Percentiles rank a stretch among this genome's conserved stretches.
phyloP scores from a whole-genome alignment of 2,113 vertebrate genomes.

The Hippocampus abdominalis region DNA sequence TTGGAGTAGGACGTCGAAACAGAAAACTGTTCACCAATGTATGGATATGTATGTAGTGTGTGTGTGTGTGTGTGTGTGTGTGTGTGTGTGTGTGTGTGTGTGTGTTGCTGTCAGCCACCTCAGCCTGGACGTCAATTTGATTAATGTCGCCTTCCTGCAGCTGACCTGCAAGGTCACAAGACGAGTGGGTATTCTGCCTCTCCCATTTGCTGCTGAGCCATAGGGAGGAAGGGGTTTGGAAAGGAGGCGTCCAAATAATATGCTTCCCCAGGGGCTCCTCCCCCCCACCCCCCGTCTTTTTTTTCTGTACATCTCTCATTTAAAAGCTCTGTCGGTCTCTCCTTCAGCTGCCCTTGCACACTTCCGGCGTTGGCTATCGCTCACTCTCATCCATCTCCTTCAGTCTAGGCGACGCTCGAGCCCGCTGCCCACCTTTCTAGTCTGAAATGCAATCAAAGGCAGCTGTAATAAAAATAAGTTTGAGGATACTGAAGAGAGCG shows the following conservation, averaged over 20 bases:
- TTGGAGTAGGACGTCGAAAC: slow-evolving; percentile 10
- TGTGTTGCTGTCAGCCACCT: slow-evolving; percentile 59
- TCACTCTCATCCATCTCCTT: slow-evolving; percentile 42
- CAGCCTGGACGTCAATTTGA: slow-evolving; percentile 59
- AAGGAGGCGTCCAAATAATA: slow-evolving; percentile 62
- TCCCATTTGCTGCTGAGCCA: slow-evolving; percentile 32
- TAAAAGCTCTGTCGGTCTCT: slow-evolving; percentile 36
- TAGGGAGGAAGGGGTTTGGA: slow-evolving; percentile 43
- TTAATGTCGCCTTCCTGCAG: slow-evolving; percentile 70
- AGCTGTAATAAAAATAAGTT: slow-evolving; percentile 54
- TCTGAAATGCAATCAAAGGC: slow-evolving; percentile 70
- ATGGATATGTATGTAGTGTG: slow-evolving; percentile 11
- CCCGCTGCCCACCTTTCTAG: slow-evolving; percentile 46
- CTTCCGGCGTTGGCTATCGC: slow-evolving; percentile 8
- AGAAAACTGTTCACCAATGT: slow-evolving; percentile 14
- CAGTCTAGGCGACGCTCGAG: slow-evolving; percentile 30
- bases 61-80: not conserved
- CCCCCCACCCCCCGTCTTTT: slow-evolving; percentile 4
- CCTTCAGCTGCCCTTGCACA: slow-evolving; percentile 47
- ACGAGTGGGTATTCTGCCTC: slow-evolving; percentile 63
- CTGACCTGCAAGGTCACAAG: slow-evolving; percentile 70
- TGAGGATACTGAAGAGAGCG: slow-evolving; percentile 23
- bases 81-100: slow-evolving; percentile 38
- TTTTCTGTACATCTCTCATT: slow-evolving; percentile 36
- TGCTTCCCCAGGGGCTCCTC: slow-evolving; percentile 50